Conservation (phyloP, 2,797 vertebrate species). For the Bradypodion pumilum region DNA sequence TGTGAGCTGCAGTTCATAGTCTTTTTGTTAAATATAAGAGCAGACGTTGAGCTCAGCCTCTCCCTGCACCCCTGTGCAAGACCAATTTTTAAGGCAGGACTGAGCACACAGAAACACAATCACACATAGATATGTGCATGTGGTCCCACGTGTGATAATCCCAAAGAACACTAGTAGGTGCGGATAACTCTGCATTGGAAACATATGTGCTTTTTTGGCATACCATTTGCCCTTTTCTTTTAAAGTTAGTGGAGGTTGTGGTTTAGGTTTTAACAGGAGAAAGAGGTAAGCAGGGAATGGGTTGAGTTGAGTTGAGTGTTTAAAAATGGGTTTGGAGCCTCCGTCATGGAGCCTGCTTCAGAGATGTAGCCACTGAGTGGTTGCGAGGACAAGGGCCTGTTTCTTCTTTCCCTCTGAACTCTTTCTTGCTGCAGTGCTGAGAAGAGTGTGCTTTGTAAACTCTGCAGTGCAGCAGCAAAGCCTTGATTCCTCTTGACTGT, state of each 20-base stretch:
- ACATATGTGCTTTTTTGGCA: neutral
- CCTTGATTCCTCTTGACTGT: conserved; percentile 11
- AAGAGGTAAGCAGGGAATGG: neutral
- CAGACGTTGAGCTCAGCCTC: neutral
- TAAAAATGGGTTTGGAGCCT: neutral
- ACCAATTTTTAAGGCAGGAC: neutral
- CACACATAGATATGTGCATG: too few species aligned
- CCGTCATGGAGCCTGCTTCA: neutral
- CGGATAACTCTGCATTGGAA: neutral
- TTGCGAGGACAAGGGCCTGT: neutral
- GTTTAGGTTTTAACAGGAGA: neutral
- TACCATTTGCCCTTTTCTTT: neutral
- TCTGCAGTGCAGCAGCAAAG: conserved; percentile 14
- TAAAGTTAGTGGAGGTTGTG: neutral
- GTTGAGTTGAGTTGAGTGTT: neutral
- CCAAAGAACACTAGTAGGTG: neutral
- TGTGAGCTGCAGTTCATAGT: neutral
- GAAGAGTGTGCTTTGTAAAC: neutral
- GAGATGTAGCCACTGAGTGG: neutral
- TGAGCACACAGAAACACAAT: neutral
- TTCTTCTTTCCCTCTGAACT: neutral
- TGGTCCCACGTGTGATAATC: neutral
- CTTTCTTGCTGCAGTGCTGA: neutral
- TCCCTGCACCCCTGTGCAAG: neutral
- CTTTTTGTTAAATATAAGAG: neutral